phyloP scores from a whole-genome alignment of 1,140 invertebrate genomes.

The Halyomorpha halys region DNA sequence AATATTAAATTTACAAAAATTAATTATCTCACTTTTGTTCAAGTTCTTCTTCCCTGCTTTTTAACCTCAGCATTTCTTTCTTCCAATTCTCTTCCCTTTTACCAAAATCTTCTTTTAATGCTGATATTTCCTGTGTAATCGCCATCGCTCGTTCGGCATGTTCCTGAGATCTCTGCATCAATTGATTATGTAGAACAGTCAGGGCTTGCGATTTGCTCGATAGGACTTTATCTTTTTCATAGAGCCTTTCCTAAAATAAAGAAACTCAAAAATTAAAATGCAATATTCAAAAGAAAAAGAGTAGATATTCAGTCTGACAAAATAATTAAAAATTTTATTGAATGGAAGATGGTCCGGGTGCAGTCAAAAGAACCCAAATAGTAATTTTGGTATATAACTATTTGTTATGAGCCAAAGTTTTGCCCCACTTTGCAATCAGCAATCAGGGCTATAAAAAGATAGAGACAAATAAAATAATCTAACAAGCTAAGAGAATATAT shows the following conservation, averaged over 20 bases:
- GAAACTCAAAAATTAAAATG: too few species aligned
- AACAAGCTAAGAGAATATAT: too few species aligned
- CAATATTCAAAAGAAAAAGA: too few species aligned
- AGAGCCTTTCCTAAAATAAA: conserved; percentile 18
- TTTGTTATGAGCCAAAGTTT: too few species aligned
- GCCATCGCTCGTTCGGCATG: conserved; percentile 7
- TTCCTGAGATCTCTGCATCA: conserved; percentile 12
- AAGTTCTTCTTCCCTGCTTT: conserved; percentile 18
- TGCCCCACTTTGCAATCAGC: too few species aligned
- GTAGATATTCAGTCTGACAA: too few species aligned
- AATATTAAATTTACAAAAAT: not conserved
- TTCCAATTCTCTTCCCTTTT: conserved; percentile 17
- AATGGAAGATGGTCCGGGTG: too few species aligned
- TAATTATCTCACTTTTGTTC: not conserved
- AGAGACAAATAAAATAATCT: too few species aligned
- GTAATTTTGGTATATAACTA: too few species aligned
- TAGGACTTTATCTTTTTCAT: conserved; percentile 19
- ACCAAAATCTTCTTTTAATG: conserved; percentile 21
- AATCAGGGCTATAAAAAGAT: too few species aligned
- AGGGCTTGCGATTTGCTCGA: conserved; percentile 7
- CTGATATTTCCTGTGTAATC: conserved; percentile 18
- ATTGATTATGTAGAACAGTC: conserved; percentile 16
- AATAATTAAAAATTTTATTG: too few species aligned
- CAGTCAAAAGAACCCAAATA: too few species aligned
- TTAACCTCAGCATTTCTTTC: conserved; percentile 18